Base-by-base conservation (phyloP, 2,888 invertebrate genomes). In the Cantharis rufa region DNA sequence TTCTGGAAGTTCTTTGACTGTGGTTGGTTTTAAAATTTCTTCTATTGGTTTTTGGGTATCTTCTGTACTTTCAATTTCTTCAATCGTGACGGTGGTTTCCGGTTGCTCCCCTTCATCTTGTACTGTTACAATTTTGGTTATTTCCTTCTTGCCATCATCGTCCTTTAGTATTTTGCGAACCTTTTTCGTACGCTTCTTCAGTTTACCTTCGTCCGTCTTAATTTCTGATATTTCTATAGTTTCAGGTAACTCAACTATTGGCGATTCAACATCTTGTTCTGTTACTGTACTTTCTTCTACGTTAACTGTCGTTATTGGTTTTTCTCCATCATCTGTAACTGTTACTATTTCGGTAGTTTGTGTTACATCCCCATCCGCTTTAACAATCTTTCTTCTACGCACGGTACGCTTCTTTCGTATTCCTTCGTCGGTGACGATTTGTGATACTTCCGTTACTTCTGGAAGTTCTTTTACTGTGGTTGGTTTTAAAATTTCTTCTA, bases 101-200 rank as follows among this genome's bases (percentile, higher is more conserved):
- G 90, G 90, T 75, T 88, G 84, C 74, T 86, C 84, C 13, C 87
- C 88, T 74, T 89, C 89, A 82, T 88, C 85, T 82, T 88, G 87
- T 62, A 89, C 85, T 27, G 89, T 89, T 69, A 87, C 84, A 71
- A 90, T 89, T 86, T 89, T 87, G 0, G 89, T 90, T 3, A 87
- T 81, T 80, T 89, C 89, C 72, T 73, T 18, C 63, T 88, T 85
- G 81, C 86, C 87, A 71, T 87, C 89, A 79, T 81, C 88, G 1
- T 86, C 87, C 81, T 89, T 90, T 76, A 86, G 88, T 32, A 89
- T 86, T 0, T 87, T 83, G 85, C 72, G 84, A 74, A 85, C 84
- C 74, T 85, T 86, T 18, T 86, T 84, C 0, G 81, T 81, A 18
- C 84, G 84, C 73, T 86, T 87, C 1, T 83, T 83, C 1, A 82